Evolutionary conservation across 1,140 invertebrate genomes (phyloP).

Genomic region (Drosophila tristis): DNA sequence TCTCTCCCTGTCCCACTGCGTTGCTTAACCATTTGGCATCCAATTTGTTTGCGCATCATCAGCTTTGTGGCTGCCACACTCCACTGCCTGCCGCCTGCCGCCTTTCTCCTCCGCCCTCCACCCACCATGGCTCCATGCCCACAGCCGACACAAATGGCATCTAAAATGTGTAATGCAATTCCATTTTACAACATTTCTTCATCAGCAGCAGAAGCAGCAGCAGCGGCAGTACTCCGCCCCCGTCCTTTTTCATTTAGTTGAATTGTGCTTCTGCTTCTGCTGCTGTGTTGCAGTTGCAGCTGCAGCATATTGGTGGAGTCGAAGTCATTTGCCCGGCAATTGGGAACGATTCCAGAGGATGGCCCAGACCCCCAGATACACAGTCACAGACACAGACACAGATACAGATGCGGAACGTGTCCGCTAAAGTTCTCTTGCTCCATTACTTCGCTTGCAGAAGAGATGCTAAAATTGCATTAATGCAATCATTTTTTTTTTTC

Average conservation of each 20-base stretch:
- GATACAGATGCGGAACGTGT: conserved; percentile 51
- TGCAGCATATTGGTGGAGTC: conserved; percentile 1
- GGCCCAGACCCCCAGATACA: conserved; percentile 24
- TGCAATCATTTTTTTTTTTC: conserved; percentile 33
- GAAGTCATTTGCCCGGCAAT: conserved; percentile 63
- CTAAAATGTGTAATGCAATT: conserved; percentile 70
- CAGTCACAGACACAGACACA: conserved; percentile 1
- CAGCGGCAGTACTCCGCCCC: not conserved
- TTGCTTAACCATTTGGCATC: conserved; percentile 41
- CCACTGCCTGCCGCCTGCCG: conserved; percentile 2
- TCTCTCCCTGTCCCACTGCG: not conserved
- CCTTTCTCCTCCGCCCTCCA: not conserved
- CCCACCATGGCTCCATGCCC: too few relatives aligned
- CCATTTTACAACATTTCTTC: conserved; percentile 64
- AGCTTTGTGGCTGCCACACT: conserved; percentile 29
- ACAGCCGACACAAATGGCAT: conserved; percentile 37
- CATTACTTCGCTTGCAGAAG: conserved; percentile 26
- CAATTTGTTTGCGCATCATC: conserved; percentile 63
- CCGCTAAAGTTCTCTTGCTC: conserved; percentile 46
- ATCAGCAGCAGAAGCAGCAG: conserved; percentile 8
- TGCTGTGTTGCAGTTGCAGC: conserved; percentile 5
- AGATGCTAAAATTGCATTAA: conserved; percentile 75
- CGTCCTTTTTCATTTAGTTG: conserved; percentile 13
- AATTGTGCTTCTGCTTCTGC: conserved; percentile 22
- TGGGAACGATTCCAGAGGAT: conserved; percentile 57